Base-by-base conservation (phyloP, 2,888 invertebrate genomes). In the Papilio demoleus region DNA sequence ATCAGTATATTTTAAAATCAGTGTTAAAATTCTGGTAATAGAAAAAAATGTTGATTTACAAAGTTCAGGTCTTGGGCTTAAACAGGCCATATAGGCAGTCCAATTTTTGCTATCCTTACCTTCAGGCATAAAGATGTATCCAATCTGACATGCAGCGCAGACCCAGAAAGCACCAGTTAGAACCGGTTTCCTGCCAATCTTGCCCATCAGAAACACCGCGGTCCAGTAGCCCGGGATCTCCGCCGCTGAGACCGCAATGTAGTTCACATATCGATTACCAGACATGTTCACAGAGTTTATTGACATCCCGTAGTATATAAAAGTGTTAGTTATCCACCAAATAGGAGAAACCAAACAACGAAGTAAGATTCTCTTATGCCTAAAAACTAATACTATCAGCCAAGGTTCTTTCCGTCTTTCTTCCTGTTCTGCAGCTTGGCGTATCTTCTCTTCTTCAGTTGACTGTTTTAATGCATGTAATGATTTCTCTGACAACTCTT, bases 171-270 rank as follows among this genome's bases (percentile, higher is more conserved):
- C 93, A 0, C 85, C 86, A 38, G 93, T 93, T 6, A 95, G 82
- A 0, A 94, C 94, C 6, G 92, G 88, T 71, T 94, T 93, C 70
- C 95, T 88, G 1, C 95, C 95, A 9, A 94, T 80, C 65, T 83
- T 90, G 70, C 94, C 94, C 78, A 95, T 88, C n/a, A 95, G 81
- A 8, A 94, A 79, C 66, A 93, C 93, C 0, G 95, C 94, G 24
- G 93, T 76, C 76, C 94, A 88, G 76, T 94, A 95, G 0, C 95
- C 96, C 0, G 96, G 96, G 58, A 96, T 94, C 80, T 96, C 96
- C 0, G 95, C 93, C 0, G 93, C 81, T 0, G 93, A 86, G 5
- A 94, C 94, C 19, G 94, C 83, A 24, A 95, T 92, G 75, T 94
- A 96, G 83, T 95, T 95, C 22, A 94, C 61, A 77, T 95, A 95